A percentile compares a stretch with the other conserved stretches of the same genome.
phyloP scores from a whole-genome alignment of 2,888 invertebrate species.

The Limenitis arthemis region DNA sequence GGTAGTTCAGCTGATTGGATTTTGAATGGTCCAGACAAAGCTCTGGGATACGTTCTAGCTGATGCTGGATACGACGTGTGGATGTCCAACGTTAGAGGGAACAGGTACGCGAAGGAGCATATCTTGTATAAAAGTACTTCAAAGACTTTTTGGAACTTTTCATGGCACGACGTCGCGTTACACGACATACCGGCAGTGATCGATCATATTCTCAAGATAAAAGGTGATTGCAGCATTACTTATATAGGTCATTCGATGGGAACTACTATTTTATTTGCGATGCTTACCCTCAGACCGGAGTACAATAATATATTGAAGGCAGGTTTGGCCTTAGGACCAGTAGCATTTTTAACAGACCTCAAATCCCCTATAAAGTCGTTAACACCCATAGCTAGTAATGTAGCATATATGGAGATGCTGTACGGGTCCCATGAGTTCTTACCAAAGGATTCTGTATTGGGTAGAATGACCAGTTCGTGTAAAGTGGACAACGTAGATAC shows the following conservation, averaged over 20 bases:
- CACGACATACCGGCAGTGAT: slow-evolving; percentile 91
- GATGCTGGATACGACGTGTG: slow-evolving; percentile 84
- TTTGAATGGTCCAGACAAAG: slow-evolving; percentile 76
- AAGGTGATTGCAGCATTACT: slow-evolving; percentile 51
- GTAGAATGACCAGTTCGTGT: slow-evolving; percentile 73
- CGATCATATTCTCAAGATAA: slow-evolving; percentile 69
- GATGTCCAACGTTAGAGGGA: slow-evolving; percentile 88
- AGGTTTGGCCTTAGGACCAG: slow-evolving; percentile 79
- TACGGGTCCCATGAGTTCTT: slow-evolving; percentile 81
- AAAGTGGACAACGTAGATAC: slow-evolving; percentile 60
- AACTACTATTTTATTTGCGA: slow-evolving; percentile 81
- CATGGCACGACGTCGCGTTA: slow-evolving; percentile 91
- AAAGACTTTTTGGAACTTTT: slow-evolving; percentile 79
- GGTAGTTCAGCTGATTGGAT: slow-evolving; percentile 87
- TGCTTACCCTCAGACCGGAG: slow-evolving; percentile 77
- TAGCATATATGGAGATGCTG: slow-evolving; percentile 73
- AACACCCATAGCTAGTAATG: slow-evolving; percentile 73
- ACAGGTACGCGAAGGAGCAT: slow-evolving; percentile 80
- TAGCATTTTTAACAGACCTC: slow-evolving; percentile 76
- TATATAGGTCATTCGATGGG: slow-evolving; percentile 96
- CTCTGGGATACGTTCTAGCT: slow-evolving; percentile 76
- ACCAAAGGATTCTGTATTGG: slow-evolving; percentile 74
- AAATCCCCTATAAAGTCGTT: slow-evolving; percentile 77
- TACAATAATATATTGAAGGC: slow-evolving; percentile 75
- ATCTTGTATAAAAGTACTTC: slow-evolving; percentile 65